Base-by-base conservation (phyloP, 2,113 vertebrate genomes). In the Melanerpes formicivorus region DNA sequence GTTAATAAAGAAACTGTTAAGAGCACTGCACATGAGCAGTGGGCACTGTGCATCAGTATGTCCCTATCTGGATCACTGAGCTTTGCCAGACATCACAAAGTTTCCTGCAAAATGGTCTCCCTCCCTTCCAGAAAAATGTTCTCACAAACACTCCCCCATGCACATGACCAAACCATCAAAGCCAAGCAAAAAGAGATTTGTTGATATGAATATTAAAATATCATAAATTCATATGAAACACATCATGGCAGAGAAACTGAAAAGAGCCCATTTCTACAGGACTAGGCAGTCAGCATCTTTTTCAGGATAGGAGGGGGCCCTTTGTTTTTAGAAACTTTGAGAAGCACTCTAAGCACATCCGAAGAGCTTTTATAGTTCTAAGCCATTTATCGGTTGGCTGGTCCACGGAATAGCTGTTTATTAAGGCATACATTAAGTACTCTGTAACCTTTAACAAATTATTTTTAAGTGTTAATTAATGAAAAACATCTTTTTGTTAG, bases 401-500 rank as follows among this genome's bases (percentile, higher is more conserved):
- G 23, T 75, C 55, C 30, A 30, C 46, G 46, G 76, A 84, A 70
- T 37, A 96, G 73, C 26, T 69, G 46, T 81, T 91, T 90, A 65
- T 87, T 86, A 89, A 84, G 29, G 71, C 70, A 91, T 72, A 63
- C 4, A 84, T 69, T 79, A 87, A 92, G 56, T 23, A 42, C 18
- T 59, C n/a, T 90, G 75, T 79, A 84, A 90, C 63, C 14, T 88
- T 78, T 88, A 88, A 87, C 71, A 92, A 54, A 75, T 79, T 76
- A 82, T 79, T 88, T 95, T 3, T 76, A 91, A 87, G 29, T 87
- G 59, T 34, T 93, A 93, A 91, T 90, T 94, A 90, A 96, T 79
- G 46, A 78, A 88, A 93, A 78, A 12, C 63, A 90, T 79, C 44
- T 71, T 87, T 95, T 81, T 94, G 65, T 62, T 82, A 82, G 40